Evolutionary conservation across 2,797 vertebrate genomes (phyloP), one percentile per base, ranked within the genome.

Genomic region (Microcaecilia unicolor): DNA sequence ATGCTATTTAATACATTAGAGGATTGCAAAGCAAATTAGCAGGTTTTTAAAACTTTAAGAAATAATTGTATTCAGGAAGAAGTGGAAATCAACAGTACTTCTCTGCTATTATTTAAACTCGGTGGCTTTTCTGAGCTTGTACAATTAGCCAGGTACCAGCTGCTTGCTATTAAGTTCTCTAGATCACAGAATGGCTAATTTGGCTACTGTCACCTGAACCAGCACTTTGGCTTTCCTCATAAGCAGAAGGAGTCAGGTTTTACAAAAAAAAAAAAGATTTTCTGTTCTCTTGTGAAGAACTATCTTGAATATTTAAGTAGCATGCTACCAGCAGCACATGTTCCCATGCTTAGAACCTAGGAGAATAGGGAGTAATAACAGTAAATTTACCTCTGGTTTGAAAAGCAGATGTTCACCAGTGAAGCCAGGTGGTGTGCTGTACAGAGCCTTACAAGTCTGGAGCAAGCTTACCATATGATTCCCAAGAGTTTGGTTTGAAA

Each of bases 1-100:
- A 60, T 31, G 9, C 15, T 34, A 28, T 5, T 31, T 44, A 59
- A 48, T 24, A 20, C 5, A 5, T 58, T 33, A 45, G 35, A 61
- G 38, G 56, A 53, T 53, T 43, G n/a, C 28, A 37, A 46, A 44
- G 10, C 20, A 15, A 12, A 21, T 15, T 5, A 25, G 1, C 15
- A 38, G 9, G 20, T 29, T 1, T 52, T 51, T 15, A 44, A 41
- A n/a, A 35, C 25, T 42, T 36, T 16, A 35, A 25, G 9, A 51
- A 23, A 26, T 18, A 10, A 52, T 36, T 52, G 28, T 34, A 34
- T 37, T 51, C 30, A 57, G 49, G 28, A 42, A 14, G 27, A 13
- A 39, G 42, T 5, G 12, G 45, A 36, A 9, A 58, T 44, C 44
- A 58, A 55, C 10, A 45, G 4, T 5, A 27, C 48, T 41, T 1